Percentiles rank a stretch among this genome's conserved stretches.
Conservation (phyloP, 2,888 invertebrate genomes). For the Reticulitermes lucifugus region DNA sequence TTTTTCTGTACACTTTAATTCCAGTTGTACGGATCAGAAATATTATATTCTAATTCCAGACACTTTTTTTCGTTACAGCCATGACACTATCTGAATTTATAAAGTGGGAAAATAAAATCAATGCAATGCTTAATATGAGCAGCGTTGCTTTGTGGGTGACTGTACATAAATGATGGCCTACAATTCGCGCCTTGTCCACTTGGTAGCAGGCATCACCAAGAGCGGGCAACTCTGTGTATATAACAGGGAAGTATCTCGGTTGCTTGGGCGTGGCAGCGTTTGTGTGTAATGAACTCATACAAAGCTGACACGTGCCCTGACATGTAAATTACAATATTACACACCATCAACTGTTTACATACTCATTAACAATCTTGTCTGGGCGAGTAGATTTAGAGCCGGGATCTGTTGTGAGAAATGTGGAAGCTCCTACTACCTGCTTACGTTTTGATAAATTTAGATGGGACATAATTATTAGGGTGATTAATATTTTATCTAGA, state of each 20-base stretch:
- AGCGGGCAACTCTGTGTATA: background rate
- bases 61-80: too few relatives aligned
- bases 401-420: background rate
- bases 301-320: constrained; percentile 34
- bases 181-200: constrained; percentile 24
- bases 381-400: background rate
- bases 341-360: constrained; percentile 42
- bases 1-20: too few relatives aligned
- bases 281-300: constrained; percentile 23
- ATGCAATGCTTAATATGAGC: background rate
- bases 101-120: too few relatives aligned
- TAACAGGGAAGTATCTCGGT: constrained; percentile 34
- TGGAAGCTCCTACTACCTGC: too few relatives aligned
- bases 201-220: background rate
- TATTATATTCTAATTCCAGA: too few relatives aligned
- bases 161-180: constrained; percentile 26
- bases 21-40: too few relatives aligned
- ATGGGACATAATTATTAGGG: too few relatives aligned
- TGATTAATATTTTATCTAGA: too few relatives aligned
- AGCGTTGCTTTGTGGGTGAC: background rate
- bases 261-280: constrained; percentile 29
- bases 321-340: constrained; percentile 44
- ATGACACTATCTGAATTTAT: too few relatives aligned
- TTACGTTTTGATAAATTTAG: too few relatives aligned
- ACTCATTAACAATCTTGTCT: constrained; percentile 29